phyloP scores from a whole-genome alignment of 2,797 vertebrate species.

The Syngnathus rostellatus region DNA sequence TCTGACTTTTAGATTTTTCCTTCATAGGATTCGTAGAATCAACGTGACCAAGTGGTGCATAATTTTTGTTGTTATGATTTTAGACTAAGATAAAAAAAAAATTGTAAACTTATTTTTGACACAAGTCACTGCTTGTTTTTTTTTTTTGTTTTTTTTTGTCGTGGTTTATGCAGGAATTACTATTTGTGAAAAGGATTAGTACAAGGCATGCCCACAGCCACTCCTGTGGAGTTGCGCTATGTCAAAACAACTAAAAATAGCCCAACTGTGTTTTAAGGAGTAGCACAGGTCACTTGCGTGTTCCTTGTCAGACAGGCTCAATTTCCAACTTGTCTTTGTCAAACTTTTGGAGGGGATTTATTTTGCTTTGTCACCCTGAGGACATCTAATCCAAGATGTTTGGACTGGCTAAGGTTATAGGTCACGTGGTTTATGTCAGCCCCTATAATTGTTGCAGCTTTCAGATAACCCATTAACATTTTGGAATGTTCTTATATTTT shows the following conservation, averaged over 20 bases:
- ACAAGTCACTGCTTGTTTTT: background rate
- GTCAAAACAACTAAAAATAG: background rate
- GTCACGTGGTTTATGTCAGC: background rate
- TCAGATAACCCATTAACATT: background rate
- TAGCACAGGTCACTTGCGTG: background rate
- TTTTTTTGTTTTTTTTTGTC: background rate
- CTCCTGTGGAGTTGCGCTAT: background rate
- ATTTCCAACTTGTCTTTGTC: slow-evolving; percentile 1
- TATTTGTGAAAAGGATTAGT: background rate
- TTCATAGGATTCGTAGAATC: too few relatives aligned
- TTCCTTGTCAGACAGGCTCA: background rate
- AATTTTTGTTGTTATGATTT: too few relatives aligned
- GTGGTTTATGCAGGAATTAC: background rate
- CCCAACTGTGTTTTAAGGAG: background rate
- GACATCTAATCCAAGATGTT: background rate
- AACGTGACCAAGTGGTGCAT: too few relatives aligned
- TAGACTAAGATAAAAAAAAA: too few relatives aligned
- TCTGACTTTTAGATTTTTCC: too few relatives aligned
- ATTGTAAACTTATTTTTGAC: too few relatives aligned
- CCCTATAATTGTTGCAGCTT: background rate
- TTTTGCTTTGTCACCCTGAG: background rate
- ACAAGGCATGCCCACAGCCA: background rate
- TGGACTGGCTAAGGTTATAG: slow-evolving; percentile 6
- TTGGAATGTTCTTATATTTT: background rate
- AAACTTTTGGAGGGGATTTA: too few relatives aligned